Conservation (phyloP, 2,113 vertebrate species). For the Cyprinus carpio region DNA sequence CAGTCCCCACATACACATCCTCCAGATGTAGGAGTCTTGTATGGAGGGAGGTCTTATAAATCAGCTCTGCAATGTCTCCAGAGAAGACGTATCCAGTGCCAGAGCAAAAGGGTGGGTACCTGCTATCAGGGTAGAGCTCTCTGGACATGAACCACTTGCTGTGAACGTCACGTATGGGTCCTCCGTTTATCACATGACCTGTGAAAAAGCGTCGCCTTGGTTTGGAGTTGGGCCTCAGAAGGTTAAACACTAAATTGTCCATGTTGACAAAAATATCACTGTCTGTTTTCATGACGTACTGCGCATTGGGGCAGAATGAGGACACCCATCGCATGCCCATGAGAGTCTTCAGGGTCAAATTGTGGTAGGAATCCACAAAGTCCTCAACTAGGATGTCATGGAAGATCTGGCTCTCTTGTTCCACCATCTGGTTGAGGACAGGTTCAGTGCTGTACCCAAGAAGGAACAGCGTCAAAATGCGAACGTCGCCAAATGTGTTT, state of each 20-base stretch:
- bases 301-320: constrained; percentile 90
- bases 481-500: constrained; percentile 88
- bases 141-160: constrained; percentile 99
- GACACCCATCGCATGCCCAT: constrained; percentile 99
- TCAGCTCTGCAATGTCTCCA: constrained; percentile 93
- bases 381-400: constrained; percentile 97
- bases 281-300: constrained; percentile 98
- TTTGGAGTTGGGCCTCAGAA: constrained; percentile 92
- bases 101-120: constrained; percentile 97
- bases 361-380: constrained; percentile 96
- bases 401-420: constrained; percentile 98
- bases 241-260: constrained; percentile 97
- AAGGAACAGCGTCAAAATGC: constrained; percentile 89
- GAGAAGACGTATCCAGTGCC: constrained; percentile 98
- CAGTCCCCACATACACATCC: constrained; percentile 95
- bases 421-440: constrained; percentile 97
- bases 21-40: constrained; percentile 97
- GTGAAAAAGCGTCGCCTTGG: constrained; percentile 95
- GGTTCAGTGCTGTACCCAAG: constrained; percentile 87
- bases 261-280: constrained; percentile 99
- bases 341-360: constrained; percentile 94
- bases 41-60: constrained; percentile 95
- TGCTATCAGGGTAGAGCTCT: constrained; percentile 94
- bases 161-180: constrained; percentile 93
- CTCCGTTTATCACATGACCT: constrained; percentile 95